Base-by-base conservation (phyloP, 2,113 vertebrate species). In the Himantopus leucocephalus region DNA sequence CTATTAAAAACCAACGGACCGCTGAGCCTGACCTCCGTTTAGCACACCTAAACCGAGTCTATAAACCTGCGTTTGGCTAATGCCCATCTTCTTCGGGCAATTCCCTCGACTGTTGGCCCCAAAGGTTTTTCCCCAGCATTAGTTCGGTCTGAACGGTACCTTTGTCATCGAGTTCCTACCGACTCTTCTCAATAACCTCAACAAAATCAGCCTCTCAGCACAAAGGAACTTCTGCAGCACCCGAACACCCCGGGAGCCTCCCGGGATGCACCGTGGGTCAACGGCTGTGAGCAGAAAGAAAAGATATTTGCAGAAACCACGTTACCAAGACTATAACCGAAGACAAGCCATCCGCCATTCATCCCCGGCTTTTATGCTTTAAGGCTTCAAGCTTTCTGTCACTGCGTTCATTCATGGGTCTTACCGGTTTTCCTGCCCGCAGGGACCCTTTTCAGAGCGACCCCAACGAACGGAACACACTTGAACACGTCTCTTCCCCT, bases 231-330 rank as follows among this genome's bases (percentile, higher is more conserved):
- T 14, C 23, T 23, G 27, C 29, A 5, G 43, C 3, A n/a, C 1
- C 23, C 6, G 12, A 76, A 34, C 19, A 23, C 7, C 18, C 74
- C 3, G 24, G 3, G 12, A 75, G 18, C 18, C n/a, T 30, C 56
- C 30, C 4, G 4, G 39, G 32, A 9, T 1, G 30, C 13, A 4
- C 29, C 8, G 1, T 1, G 29, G 56, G 22, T 26, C 10, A 22
- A 34, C 10, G 1, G 23, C 39, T 8, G 37, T 29, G 5, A 5
- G 10, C 55, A 13, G 37, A 37, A 71, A 30, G 10, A 8, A 10
- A 47, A 20, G 50, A 20, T 16, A 15, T 17, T 21, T 16, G 19
- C 48, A 64, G 43, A 16, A 67, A 27, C 11, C 3, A 2, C 2
- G 5, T 47, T 45, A 32, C 7, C 27, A 7, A 9, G 8, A 27